Percentiles rank a stretch among this genome's conserved stretches.
phyloP scores from a whole-genome alignment of 2,113 vertebrate species.

The Zootoca vivipara region DNA sequence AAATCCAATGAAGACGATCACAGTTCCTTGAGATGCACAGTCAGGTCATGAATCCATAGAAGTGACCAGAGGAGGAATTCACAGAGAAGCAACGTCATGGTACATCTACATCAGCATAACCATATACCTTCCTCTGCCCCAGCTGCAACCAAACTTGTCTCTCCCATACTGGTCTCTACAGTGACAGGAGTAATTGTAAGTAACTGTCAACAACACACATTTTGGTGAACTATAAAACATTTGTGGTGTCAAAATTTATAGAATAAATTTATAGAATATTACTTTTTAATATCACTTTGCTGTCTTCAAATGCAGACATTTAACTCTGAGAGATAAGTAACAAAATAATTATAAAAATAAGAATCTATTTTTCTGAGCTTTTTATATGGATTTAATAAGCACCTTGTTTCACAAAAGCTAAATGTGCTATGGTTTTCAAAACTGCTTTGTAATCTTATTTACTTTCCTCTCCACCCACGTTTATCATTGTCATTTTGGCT shows the following conservation, averaged over 20 bases:
- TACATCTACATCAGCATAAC: no score
- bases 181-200: no score
- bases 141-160: no score
- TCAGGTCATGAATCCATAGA: no score
- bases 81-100: no score
- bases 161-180: no score
- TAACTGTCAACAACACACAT: no score
- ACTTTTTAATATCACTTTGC: neutral
- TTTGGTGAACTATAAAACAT: no score
- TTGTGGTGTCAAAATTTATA: neutral
- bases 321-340: neutral
- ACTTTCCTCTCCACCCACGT: neutral
- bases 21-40: no score
- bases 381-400: neutral
- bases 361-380: neutral
- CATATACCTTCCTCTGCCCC: no score
- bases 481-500: neutral
- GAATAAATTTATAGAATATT: neutral
- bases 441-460: neutral
- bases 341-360: neutral
- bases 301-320: neutral
- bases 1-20: no score
- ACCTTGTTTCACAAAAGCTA: neutral
- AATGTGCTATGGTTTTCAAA: neutral
- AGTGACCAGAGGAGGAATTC: no score